Base-by-base conservation (phyloP, 1,140 invertebrate genomes). In the Papilio aristodemus region DNA sequence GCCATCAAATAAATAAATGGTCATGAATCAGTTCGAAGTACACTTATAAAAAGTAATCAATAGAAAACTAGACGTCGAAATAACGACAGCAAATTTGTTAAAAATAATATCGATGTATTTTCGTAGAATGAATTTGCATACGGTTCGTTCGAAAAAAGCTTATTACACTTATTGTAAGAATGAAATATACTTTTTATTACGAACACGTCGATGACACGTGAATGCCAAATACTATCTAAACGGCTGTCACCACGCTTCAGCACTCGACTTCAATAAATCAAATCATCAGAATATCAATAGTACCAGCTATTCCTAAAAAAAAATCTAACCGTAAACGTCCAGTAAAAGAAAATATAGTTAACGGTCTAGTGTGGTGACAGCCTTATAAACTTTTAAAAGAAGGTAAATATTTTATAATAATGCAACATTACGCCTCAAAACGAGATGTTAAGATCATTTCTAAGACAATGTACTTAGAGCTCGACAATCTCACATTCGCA, bases 1-100 rank as follows among this genome's bases (percentile, higher is more conserved):
- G 73, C 39, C 72, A 73, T 74, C 67, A 72, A 78, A 79, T 77
- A 76, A 77, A 81, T 76, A 81, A 80, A 75, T 77, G 78, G 76
- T 54, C 46, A 54, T 25, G 17, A 54, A 54, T 83, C 72, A 75
- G 68, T 84, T 81, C 69, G 79, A 77, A 79, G 74, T 78, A 78
- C 70, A 80, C 50, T 68, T 69, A 68, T 59, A 67, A 57, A 63
- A 79, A 75, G 78, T 74, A 69, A 73, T 71, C 50, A 73, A 74
- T 73, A 63, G 73, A 73, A 72, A 71, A 50, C 69, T 71, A 73
- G 27, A 72, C 36, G 57, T 46, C 68, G 54, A 69, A 71, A 70
- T 50, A 71, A 74, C 41, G 69, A 71, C 68, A 27, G 62, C 57
- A 59, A 68, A 54, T 41, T 39, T 54, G 60, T 32, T 36, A 43